Conservation (phyloP, 2,797 vertebrate species). For the Brotogeris chrysoptera region DNA sequence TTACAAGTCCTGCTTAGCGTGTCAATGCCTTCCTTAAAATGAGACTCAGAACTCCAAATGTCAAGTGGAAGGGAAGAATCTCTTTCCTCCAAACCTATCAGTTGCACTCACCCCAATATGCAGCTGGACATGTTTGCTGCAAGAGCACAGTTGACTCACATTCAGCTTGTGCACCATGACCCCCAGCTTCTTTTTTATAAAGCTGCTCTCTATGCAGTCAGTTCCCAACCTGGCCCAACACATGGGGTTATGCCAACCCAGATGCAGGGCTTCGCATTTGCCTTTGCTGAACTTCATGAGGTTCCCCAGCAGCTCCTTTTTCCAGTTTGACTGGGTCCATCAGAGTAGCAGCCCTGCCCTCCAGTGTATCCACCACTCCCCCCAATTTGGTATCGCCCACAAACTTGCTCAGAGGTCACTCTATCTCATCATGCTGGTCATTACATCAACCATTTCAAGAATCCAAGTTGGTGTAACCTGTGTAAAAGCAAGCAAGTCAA, state of each 20-base stretch:
- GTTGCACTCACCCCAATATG: neutral
- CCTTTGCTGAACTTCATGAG: neutral
- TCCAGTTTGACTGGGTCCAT: slow-evolving; percentile 7
- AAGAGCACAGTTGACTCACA: neutral
- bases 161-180: neutral
- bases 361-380: slow-evolving; percentile 6
- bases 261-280: neutral
- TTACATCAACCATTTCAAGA: slow-evolving; percentile 11
- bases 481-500: neutral
- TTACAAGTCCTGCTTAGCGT: neutral
- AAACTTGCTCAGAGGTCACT: slow-evolving; percentile 27
- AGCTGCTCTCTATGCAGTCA: neutral
- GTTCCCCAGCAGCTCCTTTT: slow-evolving; percentile 7
- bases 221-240: neutral
- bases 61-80: neutral
- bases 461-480: neutral
- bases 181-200: neutral
- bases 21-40: neutral
- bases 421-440: neutral
- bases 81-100: neutral
- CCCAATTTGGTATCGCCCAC: slow-evolving; percentile 18
- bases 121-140: neutral
- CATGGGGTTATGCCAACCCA: neutral
- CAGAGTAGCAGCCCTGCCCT: slow-evolving; percentile 16
- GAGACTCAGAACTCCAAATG: neutral